These are phyloP conservation scores for Drosophila bocki DNA, from an alignment of 1,140 invertebrate genomes.

Conservation along the genomic window DNA sequence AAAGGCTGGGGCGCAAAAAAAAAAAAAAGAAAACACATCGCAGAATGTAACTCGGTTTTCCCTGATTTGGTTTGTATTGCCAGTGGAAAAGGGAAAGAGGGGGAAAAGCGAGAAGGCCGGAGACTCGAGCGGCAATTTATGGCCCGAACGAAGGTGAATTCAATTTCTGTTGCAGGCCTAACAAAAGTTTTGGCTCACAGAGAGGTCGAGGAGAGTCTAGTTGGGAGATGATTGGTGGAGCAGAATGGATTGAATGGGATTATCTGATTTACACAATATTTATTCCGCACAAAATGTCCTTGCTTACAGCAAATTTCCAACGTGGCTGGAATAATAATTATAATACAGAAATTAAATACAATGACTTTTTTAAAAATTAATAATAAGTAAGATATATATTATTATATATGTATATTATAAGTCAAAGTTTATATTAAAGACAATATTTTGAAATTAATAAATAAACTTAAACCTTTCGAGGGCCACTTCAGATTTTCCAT, in stretches of 20 bases:
- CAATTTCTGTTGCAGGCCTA: conserved; percentile 59
- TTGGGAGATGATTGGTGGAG: conserved; percentile 38
- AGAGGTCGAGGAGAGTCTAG: conserved; percentile 20
- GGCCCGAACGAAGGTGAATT: conserved; percentile 73
- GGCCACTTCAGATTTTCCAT: conserved; percentile 8
- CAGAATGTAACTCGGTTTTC: conserved; percentile 59
- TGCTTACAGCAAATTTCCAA: conserved; percentile 20
- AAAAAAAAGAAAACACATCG: conserved; percentile 40
- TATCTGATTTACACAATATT: conserved; percentile 47
- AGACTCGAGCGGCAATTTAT: conserved; percentile 60
- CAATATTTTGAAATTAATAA: background rate
- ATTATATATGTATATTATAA: background rate
- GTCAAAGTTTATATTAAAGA: background rate
- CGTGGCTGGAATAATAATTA: conserved; percentile 30
- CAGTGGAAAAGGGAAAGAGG: background rate
- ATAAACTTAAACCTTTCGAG: background rate
- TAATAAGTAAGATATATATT: background rate
- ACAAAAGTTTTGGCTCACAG: conserved; percentile 36
- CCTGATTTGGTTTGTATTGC: conserved; percentile 59
- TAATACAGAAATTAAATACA: background rate
- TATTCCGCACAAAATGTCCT: conserved; percentile 36
- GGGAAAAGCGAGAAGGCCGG: background rate
- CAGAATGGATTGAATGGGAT: conserved; percentile 36
- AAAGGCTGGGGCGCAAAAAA: conserved; percentile 5
- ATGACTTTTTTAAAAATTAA: no score